Conservation (phyloP, 2,797 vertebrate genomes). For the Pseudochirops corinnae region DNA sequence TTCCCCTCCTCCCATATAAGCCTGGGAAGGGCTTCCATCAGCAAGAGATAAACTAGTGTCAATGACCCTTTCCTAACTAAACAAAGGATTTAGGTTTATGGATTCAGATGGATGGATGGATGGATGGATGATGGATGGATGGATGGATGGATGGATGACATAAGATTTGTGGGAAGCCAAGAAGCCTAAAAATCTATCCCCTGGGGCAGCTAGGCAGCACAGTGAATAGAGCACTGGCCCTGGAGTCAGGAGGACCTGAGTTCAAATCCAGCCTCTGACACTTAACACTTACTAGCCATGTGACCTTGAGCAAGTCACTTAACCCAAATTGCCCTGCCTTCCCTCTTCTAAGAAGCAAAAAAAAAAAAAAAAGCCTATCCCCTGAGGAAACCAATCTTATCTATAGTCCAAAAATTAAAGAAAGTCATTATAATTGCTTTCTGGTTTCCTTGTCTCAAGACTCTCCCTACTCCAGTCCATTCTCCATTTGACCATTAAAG, state of each 20-base stretch:
- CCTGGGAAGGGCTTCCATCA: background rate
- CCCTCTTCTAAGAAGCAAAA: too few relatives aligned
- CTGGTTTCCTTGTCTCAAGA: background rate
- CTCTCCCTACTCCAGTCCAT: background rate
- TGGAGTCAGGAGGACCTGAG: too few relatives aligned
- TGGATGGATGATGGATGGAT: background rate
- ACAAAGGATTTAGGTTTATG: too few relatives aligned
- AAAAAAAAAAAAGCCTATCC: conserved; percentile 68
- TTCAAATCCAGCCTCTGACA: too few relatives aligned
- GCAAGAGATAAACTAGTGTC: background rate
- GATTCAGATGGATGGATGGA: background rate
- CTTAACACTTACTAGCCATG: too few relatives aligned
- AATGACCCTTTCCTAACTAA: background rate
- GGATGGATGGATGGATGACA: too few relatives aligned
- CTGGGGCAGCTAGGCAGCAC: conserved; percentile 4
- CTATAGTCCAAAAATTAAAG: conserved; percentile 65
- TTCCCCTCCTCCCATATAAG: background rate
- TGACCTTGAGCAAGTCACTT: too few relatives aligned
- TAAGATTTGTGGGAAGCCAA: conserved; percentile 80
- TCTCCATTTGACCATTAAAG: background rate
- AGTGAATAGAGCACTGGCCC: too few relatives aligned
- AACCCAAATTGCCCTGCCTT: too few relatives aligned
- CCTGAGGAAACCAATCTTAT: conserved; percentile 68
- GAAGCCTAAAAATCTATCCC: conserved; percentile 78
- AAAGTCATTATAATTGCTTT: background rate